Percentiles rank a stretch among this genome's conserved stretches.
Conservation (phyloP, 2,113 vertebrate species). For the Marcusenius ussheri region DNA sequence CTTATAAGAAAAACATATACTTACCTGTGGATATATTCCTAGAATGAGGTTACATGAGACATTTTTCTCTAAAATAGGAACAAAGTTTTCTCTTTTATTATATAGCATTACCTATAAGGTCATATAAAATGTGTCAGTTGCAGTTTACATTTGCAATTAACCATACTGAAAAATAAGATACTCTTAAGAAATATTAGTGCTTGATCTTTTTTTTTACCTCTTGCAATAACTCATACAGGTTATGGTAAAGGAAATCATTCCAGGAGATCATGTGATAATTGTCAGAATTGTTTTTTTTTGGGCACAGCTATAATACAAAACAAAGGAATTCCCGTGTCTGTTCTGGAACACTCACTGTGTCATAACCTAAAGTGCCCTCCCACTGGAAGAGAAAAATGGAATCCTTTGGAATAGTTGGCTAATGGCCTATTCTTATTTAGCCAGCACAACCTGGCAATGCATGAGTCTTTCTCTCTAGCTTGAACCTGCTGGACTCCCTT, state of each 20-base stretch:
- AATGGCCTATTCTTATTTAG: slow-evolving; percentile 15
- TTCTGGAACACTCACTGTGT: not conserved
- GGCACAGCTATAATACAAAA: not conserved
- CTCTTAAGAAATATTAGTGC: not conserved
- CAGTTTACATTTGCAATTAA: not conserved
- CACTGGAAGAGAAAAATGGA: not conserved
- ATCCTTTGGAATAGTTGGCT: slow-evolving; percentile 8
- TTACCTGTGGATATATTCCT: not conserved
- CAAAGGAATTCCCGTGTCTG: not conserved
- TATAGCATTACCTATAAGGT: not conserved
- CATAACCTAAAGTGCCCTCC: slow-evolving; percentile 2
- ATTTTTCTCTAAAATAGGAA: not conserved
- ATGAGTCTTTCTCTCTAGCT: slow-evolving; percentile 32
- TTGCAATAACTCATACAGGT: not conserved
- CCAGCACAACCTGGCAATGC: slow-evolving; percentile 12
- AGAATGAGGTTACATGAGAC: not conserved
- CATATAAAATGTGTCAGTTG: not conserved
- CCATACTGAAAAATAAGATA: not conserved
- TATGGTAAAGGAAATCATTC: not conserved
- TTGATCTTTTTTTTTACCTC: not conserved
- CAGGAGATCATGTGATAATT: not conserved
- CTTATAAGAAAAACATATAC: not conserved
- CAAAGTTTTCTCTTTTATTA: not conserved
- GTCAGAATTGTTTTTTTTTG: not conserved
- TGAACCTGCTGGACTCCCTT: slow-evolving; percentile 57